phyloP scores from a whole-genome alignment of 1,140 invertebrate species.

The Phocides pigmalion region DNA sequence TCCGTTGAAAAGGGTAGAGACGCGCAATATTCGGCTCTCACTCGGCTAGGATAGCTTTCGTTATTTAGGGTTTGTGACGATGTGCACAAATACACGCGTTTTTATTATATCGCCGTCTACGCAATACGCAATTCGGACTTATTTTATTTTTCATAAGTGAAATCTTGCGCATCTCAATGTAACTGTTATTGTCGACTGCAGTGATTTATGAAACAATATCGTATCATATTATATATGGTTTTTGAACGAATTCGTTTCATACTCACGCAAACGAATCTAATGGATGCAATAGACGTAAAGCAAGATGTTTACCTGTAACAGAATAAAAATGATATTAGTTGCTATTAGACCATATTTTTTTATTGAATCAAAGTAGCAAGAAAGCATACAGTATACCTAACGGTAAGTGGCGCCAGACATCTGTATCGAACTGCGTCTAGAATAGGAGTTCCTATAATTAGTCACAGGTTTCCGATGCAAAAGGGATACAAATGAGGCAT shows the following conservation, averaged over 20 bases:
- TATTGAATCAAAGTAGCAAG: no score
- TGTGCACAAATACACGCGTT: conserved; percentile 63
- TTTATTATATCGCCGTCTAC: conserved; percentile 50
- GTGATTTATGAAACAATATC: neutral
- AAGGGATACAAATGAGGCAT: no score
- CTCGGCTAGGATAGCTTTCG: conserved; percentile 59
- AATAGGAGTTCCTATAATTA: no score
- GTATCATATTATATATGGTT: neutral
- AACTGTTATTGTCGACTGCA: neutral
- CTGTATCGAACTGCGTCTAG: no score
- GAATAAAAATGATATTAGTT: conserved; percentile 5
- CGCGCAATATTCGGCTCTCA: conserved; percentile 64
- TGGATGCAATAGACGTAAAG: neutral
- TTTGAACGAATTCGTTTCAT: neutral
- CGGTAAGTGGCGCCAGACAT: no score
- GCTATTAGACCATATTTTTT: no score
- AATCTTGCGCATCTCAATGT: conserved; percentile 4
- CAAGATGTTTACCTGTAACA: conserved; percentile 34
- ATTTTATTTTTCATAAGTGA: conserved; percentile 7
- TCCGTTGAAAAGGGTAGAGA: conserved; percentile 66
- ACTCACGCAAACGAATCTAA: neutral
- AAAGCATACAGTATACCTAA: no score
- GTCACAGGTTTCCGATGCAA: no score
- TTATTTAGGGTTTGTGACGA: conserved; percentile 65
- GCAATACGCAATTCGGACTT: conserved; percentile 29